A percentile compares a stretch with the other conserved stretches of the same genome.
Evolutionary conservation across 2,797 vertebrate species (phyloP).

Genomic region (Emydoidea blandingii): DNA sequence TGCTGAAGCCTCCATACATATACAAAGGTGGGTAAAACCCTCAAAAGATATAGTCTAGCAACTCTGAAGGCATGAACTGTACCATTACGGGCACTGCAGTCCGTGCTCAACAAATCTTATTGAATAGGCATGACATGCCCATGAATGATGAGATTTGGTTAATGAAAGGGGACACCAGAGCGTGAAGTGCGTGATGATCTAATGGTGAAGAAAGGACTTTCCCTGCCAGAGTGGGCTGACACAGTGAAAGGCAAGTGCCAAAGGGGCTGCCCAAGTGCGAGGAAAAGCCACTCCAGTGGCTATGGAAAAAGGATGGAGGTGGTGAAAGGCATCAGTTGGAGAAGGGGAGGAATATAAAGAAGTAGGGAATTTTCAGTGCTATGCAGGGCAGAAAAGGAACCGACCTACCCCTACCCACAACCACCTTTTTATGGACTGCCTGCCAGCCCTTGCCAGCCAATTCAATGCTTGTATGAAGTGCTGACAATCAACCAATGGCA

Average conservation of each 20-base stretch:
- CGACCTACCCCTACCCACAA: fast-evolving
- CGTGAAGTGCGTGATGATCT: not conserved
- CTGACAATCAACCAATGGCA: not conserved
- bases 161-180: fast-evolving
- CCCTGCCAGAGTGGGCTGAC: not conserved
- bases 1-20: too few relatives aligned
- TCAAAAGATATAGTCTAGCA: not conserved
- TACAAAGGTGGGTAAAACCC: not conserved
- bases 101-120: not conserved
- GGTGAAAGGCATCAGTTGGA: fast-evolving
- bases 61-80: not conserved
- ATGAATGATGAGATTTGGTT: not conserved
- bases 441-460: not conserved
- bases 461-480: not conserved
- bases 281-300: not conserved
- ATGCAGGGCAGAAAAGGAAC: not conserved
- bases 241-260: not conserved
- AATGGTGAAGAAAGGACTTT: not conserved
- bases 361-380: not conserved
- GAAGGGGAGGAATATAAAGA: not conserved
- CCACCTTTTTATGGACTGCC: not conserved
- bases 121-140: not conserved
- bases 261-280: not conserved
- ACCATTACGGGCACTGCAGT: fast-evolving
- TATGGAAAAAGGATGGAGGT: not conserved